Conservation (phyloP, 2,797 vertebrate genomes). For the Aeoliscus strigatus region DNA sequence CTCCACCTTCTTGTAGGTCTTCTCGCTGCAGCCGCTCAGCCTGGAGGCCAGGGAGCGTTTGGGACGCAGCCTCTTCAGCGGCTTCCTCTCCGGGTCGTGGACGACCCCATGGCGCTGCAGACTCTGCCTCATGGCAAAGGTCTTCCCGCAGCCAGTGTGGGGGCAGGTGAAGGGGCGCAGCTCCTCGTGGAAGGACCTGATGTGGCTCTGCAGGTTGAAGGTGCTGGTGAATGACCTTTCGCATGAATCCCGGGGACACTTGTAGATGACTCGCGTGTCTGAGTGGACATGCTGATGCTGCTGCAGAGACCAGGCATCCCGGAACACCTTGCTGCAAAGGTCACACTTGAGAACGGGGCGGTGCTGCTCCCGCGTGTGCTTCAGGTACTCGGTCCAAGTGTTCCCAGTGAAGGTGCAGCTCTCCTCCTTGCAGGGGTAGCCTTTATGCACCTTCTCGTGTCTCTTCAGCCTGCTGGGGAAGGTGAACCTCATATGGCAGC, state of each 20-base stretch:
- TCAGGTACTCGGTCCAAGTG: slow-evolving; percentile 87
- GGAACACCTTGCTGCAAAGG: slow-evolving; percentile 79
- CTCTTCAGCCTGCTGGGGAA: slow-evolving; percentile 77
- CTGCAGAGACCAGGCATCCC: slow-evolving; percentile 77
- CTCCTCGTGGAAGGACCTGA: slow-evolving; percentile 87
- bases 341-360: slow-evolving; percentile 68
- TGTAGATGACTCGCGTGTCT: slow-evolving; percentile 64
- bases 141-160: slow-evolving; percentile 76
- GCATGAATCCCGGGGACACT: slow-evolving; percentile 81
- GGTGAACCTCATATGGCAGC: slow-evolving; percentile 80
- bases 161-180: slow-evolving; percentile 76
- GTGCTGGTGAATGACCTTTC: slow-evolving; percentile 82
- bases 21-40: slow-evolving; percentile 59
- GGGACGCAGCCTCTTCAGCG: slow-evolving; percentile 46
- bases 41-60: slow-evolving; percentile 63
- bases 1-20: too few relatives aligned
- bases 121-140: slow-evolving; percentile 88
- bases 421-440: slow-evolving; percentile 82
- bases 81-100: slow-evolving; percentile 84
- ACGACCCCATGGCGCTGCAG: slow-evolving; percentile 79
- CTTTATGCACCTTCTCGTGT: slow-evolving; percentile 86
- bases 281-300: slow-evolving; percentile 82
- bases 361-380: slow-evolving; percentile 79
- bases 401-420: slow-evolving; percentile 80
- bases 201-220: slow-evolving; percentile 90